Percentiles rank a stretch among this genome's conserved stretches.
Conservation (phyloP, 2,888 invertebrate genomes). For the Noctuana brunneofusca region DNA sequence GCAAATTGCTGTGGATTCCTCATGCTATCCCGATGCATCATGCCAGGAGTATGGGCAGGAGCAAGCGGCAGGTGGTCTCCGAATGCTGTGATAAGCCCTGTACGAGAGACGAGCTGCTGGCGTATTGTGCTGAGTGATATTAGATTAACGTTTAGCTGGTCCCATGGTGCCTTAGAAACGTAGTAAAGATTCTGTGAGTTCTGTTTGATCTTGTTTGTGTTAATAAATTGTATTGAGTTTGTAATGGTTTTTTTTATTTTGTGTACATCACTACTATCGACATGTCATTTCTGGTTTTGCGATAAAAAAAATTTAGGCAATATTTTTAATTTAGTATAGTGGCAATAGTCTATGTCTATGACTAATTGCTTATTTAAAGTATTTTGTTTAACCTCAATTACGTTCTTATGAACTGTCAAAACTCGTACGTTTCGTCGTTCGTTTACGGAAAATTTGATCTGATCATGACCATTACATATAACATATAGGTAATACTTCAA, state of each 20-base stretch:
- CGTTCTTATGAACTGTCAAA: no score
- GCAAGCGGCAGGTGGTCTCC: slow-evolving; percentile 47
- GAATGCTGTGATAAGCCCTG: slow-evolving; percentile 55
- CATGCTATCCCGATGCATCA: slow-evolving; percentile 20
- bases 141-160: neutral
- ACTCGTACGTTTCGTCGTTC: no score
- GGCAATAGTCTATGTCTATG: no score
- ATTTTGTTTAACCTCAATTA: no score
- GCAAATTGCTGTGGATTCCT: no score
- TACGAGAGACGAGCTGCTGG: slow-evolving; percentile 44
- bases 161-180: neutral
- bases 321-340: no score
- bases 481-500: no score
- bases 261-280: neutral
- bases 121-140: slow-evolving; percentile 43
- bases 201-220: neutral
- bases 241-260: neutral
- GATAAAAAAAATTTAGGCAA: no score
- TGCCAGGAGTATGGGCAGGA: slow-evolving; percentile 42
- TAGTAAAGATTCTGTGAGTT: neutral
- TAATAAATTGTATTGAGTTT: neutral
- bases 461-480: no score
- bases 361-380: no score
- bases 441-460: no score
- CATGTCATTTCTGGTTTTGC: no score